Conservation (phyloP, 2,797 vertebrate species). For the Sebastes iracundus region DNA sequence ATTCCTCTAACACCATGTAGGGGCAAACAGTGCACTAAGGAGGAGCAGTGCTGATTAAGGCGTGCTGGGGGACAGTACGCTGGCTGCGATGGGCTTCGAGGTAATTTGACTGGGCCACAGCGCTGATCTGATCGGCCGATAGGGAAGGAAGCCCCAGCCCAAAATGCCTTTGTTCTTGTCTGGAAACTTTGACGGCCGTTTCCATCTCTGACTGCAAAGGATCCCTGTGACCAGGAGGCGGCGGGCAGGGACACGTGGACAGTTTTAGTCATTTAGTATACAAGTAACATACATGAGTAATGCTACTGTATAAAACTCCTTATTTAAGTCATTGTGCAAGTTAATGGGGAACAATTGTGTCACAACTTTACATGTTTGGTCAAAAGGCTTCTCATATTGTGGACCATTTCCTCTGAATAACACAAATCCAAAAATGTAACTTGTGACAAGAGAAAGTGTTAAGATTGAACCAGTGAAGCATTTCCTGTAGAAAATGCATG, state of each 20-base stretch:
- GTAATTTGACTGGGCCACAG: conserved; percentile 48
- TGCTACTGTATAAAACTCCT: neutral
- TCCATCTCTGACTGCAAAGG: conserved; percentile 46
- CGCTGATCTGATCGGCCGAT: conserved; percentile 64
- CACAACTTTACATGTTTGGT: neutral
- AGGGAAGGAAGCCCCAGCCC: conserved; percentile 90
- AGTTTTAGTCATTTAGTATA: neutral
- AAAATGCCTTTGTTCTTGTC: conserved; percentile 82
- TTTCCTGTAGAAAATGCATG: neutral
- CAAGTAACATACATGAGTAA: neutral
- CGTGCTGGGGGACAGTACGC: conserved; percentile 41
- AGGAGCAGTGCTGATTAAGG: conserved; percentile 17
- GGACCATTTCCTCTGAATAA: neutral
- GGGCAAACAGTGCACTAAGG: conserved; percentile 23
- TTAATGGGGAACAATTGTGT: neutral
- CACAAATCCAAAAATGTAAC: neutral
- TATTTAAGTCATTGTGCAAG: neutral
- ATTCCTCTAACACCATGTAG: conserved; percentile 49
- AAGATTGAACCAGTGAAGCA: neutral
- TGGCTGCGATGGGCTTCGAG: conserved; percentile 55
- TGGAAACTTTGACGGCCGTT: conserved; percentile 76
- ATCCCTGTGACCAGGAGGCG: conserved; percentile 1
- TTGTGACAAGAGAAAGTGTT: neutral
- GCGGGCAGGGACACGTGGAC: neutral
- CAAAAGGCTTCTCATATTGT: neutral